Evolutionary conservation across 2,888 invertebrate species (phyloP), one percentile per base, ranked within the genome.

Genomic region (Gonocerus acuteangulatus): DNA sequence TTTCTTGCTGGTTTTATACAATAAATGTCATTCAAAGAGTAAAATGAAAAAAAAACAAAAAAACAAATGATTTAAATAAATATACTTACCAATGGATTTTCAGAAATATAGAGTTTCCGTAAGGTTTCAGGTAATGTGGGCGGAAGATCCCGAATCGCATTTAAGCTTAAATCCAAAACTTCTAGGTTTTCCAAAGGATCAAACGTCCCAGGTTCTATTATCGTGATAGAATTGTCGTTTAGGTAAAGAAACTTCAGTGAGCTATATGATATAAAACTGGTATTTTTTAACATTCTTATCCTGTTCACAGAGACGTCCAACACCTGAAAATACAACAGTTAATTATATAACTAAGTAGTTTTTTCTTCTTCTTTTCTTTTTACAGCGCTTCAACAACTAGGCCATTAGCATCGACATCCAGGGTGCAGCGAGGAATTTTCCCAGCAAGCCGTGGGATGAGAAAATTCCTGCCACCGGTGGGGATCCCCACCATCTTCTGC

Each of bases 61-160:
- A n/a, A n/a, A n/a, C n/a, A n/a, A n/a, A n/a, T n/a, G n/a, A n/a
- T n/a, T n/a, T n/a, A n/a, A n/a, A 27, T 27, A 6, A 9, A 9
- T 4, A 27, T 9, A 47, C 44, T 77, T 7, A 73, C 69, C 48
- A 82, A 70, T 1, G 74, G 74, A 70, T 82, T 83, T 6, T 78
- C 74, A 23, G 73, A 77, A 1, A 85, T 74, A 69, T 82, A 83
- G 21, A 86, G 72, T 70, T 81, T 84, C 57, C 83, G 75, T 62
- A 86, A 57, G 1, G 64, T 71, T 0, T 78, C 76, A 0, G 83
- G 80, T 13, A 65, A 51, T 9, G 61, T 22, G 48, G 85, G 42
- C 6, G 82, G 80, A 1, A 83, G 71, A 27, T 74, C 71, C 47
- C 75, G 69, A 49, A 81, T 74, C 0, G 78, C 78, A 69, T 82